A percentile compares a stretch with the other conserved stretches of the same genome.
phyloP scores from a whole-genome alignment of 2,888 invertebrate species.

The Harpagoxenus sublaevis region DNA sequence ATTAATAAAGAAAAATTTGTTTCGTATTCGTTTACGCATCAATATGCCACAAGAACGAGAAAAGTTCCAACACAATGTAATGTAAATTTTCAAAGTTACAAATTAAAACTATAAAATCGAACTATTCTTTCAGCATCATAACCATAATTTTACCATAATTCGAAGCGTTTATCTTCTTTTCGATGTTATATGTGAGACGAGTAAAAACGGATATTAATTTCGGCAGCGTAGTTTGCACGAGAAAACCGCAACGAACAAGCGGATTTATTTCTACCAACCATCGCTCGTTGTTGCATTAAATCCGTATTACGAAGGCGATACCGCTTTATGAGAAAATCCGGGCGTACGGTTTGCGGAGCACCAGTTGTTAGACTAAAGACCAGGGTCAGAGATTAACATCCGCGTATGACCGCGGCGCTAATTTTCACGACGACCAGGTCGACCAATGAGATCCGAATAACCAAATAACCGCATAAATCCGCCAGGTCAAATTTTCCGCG shows the following conservation, averaged over 20 bases:
- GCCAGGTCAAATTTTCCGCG: constrained; percentile 68
- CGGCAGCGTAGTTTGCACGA: not conserved
- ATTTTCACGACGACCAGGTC: constrained; percentile 58
- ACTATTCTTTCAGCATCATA: not conserved
- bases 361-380: constrained; percentile 50
- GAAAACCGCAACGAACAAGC: constrained; percentile 26
- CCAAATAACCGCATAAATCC: constrained; percentile 68
- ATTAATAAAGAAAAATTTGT: not conserved
- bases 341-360: constrained; percentile 17
- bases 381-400: constrained; percentile 65
- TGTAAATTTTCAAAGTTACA: not conserved
- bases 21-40: not conserved
- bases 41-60: not conserved
- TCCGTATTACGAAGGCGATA: constrained; percentile 47
- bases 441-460: constrained; percentile 61
- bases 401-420: constrained; percentile 68
- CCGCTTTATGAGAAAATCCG: constrained; percentile 19
- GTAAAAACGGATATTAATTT: constrained; percentile 15
- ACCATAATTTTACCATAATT: not conserved
- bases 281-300: constrained; percentile 53
- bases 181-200: not conserved
- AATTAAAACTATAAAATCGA: not conserved
- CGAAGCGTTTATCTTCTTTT: not conserved
- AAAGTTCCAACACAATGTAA: not conserved
- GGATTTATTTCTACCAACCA: constrained; percentile 30